A percentile compares a stretch with the other conserved stretches of the same genome.
phyloP scores from a whole-genome alignment of 2,113 vertebrate genomes.

The Rhipidura dahli region DNA sequence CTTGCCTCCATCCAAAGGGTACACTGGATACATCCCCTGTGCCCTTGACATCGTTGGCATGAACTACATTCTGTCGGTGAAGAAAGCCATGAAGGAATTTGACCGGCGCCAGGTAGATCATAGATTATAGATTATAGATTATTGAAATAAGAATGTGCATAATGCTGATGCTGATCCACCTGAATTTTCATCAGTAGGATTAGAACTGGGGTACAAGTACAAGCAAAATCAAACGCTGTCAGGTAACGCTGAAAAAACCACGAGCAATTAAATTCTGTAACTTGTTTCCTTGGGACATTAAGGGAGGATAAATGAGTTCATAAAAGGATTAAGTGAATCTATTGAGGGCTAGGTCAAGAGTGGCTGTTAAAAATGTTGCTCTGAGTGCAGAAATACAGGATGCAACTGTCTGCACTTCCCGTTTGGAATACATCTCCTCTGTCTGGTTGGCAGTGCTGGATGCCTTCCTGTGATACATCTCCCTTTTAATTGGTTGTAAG shows the following conservation, averaged over 20 bases:
- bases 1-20: slow-evolving; percentile 35
- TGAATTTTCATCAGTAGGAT: not conserved
- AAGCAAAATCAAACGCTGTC: not conserved
- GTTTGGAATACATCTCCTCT: not conserved
- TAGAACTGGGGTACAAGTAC: not conserved
- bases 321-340: slow-evolving; percentile 30
- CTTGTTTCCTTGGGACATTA: slow-evolving; percentile 6
- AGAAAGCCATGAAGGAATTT: slow-evolving; percentile 62
- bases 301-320: not conserved
- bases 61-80: slow-evolving; percentile 32
- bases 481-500: not conserved
- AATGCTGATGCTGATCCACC: not conserved
- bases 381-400: not conserved
- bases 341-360: not conserved
- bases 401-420: not conserved
- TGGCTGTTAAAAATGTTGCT: not conserved
- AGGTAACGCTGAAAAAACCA: not conserved
- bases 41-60: not conserved
- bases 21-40: slow-evolving; percentile 63
- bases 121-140: not conserved
- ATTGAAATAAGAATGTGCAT: not conserved
- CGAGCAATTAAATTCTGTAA: not conserved
- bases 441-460: not conserved
- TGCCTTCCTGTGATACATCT: not conserved
- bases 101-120: slow-evolving; percentile 57